Evolutionary conservation across 2,888 invertebrate species (phyloP), one percentile per base, ranked within the genome.

Genomic region (Noctua janthina): DNA sequence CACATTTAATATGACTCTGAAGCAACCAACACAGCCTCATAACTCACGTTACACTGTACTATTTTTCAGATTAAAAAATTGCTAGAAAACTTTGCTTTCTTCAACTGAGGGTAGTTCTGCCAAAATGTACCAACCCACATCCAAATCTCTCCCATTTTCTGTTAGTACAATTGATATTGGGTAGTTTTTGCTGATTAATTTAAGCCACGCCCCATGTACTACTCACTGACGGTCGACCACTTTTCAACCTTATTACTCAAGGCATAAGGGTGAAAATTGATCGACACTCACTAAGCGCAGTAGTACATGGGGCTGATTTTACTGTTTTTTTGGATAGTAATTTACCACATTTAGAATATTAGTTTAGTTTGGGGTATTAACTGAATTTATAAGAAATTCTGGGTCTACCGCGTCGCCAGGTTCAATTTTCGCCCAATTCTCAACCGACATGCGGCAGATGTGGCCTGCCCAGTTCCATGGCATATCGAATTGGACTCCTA

Each of bases 71-170:
- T 68, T 1, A 68, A 67, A 62, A 68, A 46, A 67, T 67, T 67
- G 20, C 43, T 7, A n/a, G n/a, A 46, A 46, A 68, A n/a, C 68
- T 46, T n/a, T 68, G 13, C 8, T 46, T 15, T 46, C n/a, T n/a
- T 46, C 68, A 68, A 68, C 68, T n/a, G 46, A n/a, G 15, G 4
- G n/a, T 46, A n/a, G 17, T 46, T 68, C 46, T n/a, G 71, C 15
- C 13, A 62, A 69, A 78, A 43, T 7, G 17, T 29, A 49, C 49
- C 23, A 80, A 59, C 17, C 29, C 39, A 69, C 80, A 39, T 59
- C 1, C 1, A 59, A 39, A 11, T 17, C 15, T 17, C 5, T 46
- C 1, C 1, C 15, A 35, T 10, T 49, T 43, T 29, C 11, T 5
- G 6, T 17, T 8, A 43, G 43, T 43, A 13, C 2, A n/a, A 43